Evolutionary conservation across 2,888 invertebrate genomes (phyloP), one percentile per base, ranked within the genome.

Genomic region (Ommatoiulus sabulosus): DNA sequence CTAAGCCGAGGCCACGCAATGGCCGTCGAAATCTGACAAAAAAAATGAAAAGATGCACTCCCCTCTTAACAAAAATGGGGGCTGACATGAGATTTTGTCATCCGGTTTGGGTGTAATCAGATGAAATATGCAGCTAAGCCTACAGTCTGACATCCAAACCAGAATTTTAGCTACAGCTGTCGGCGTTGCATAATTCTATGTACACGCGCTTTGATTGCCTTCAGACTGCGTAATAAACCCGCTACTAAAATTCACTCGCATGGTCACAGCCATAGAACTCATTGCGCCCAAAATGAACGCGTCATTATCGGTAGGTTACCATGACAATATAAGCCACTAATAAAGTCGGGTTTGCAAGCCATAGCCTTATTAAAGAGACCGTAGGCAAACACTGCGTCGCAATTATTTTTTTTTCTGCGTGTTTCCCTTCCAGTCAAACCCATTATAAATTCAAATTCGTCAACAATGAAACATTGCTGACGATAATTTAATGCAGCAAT

Each of bases 251-350:
- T 48, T 7, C 3, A 48, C 57, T 15, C 57, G 10, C 17, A 17
- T 57, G 57, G 57, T 17, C 57, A 48, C 48, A 48, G 7, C 57
- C 57, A 57, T 57, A 57, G 12, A 57, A 57, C 57, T 10, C 57
- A 17, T 57, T 57, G 17, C 15, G 17, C 57, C 57, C 57, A 15
- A 57, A 0, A 57, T 17, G 57, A 57, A 57, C 57, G 57, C 10
- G 57, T 57, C 57, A 57, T 57, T 57, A 57, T 57, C 57, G 57
- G 57, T 17, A 15, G 57, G 57, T 57, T 57, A 57, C 57, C 57
- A 57, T 57, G 57, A 17, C 57, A 17, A 57, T 57, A 17, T 4
- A 15, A 15, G 57, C 57, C 48, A 12, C 12, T 48, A 48, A 48
- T 48, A 48, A 48, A 1, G 12, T 48, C 12, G 48, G 8, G 35